These are phyloP conservation scores for Rachycentron canadum DNA, from an alignment of 2,797 vertebrate genomes.

Conservation along the genomic window DNA sequence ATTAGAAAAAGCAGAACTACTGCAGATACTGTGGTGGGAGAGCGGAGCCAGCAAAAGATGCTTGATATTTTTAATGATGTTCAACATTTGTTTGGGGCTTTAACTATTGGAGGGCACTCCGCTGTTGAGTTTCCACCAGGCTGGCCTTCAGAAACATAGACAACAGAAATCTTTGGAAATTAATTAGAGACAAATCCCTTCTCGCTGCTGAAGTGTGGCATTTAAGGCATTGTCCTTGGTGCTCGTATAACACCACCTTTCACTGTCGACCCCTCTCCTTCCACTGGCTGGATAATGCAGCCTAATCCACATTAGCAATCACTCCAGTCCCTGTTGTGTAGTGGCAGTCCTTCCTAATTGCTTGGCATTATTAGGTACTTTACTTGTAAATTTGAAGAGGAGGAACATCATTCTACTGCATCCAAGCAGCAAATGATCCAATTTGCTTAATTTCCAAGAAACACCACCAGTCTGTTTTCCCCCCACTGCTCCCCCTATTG, in stretches of 20 bases:
- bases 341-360: conserved; percentile 85
- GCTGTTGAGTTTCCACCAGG: conserved; percentile 65
- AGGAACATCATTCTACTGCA: conserved; percentile 86
- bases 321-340: conserved; percentile 82
- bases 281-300: conserved; percentile 79
- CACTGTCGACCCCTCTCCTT: conserved; percentile 77
- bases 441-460: conserved; percentile 86
- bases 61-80: conserved; percentile 83
- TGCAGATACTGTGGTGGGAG: conserved; percentile 50
- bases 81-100: conserved; percentile 77
- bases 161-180: conserved; percentile 83
- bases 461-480: conserved; percentile 59
- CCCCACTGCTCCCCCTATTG: conserved; percentile 70
- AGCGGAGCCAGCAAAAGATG: conserved; percentile 63
- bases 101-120: conserved; percentile 75
- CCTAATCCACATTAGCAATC: conserved; percentile 86
- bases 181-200: conserved; percentile 88
- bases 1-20: conserved; percentile 45
- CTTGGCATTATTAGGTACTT: conserved; percentile 88
- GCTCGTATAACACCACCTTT: conserved; percentile 82
- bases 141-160: conserved; percentile 77
- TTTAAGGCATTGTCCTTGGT: conserved; percentile 87
- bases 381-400: conserved; percentile 88
- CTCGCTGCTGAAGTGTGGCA: conserved; percentile 85
- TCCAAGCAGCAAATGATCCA: conserved; percentile 89